A percentile compares a stretch with the other conserved stretches of the same genome.
Conservation (phyloP, 2,888 invertebrate species). For the Melinaea menophilus region DNA sequence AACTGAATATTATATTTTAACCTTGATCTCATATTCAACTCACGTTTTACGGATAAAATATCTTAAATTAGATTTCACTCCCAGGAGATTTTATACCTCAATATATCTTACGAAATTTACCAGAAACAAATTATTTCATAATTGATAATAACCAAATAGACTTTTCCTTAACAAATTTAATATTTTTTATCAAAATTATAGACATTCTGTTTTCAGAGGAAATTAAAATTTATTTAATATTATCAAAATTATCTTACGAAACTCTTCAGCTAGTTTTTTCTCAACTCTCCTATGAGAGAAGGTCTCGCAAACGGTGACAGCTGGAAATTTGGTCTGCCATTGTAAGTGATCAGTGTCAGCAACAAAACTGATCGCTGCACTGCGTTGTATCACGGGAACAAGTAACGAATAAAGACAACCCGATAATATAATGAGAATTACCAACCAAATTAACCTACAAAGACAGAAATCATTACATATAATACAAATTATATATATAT, state of each 20-base stretch:
- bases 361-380: constrained; percentile 79
- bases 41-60: no score
- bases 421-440: constrained; percentile 70
- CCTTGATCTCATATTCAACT: no score
- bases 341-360: constrained; percentile 78
- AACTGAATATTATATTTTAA: background rate
- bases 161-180: no score
- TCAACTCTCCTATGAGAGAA: constrained; percentile 46
- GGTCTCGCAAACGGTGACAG: constrained; percentile 78
- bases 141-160: no score
- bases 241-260: constrained; percentile 36
- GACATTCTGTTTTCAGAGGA: no score
- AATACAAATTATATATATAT: no score
- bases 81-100: no score
- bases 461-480: constrained; percentile 21
- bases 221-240: background rate
- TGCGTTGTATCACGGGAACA: constrained; percentile 59
- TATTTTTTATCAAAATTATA: no score
- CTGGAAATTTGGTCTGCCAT: constrained; percentile 80
- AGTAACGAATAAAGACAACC: constrained; percentile 74
- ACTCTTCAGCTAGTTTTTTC: constrained; percentile 40
- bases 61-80: no score
- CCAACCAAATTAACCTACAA: constrained; percentile 78
- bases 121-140: no score
- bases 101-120: no score